A percentile compares a stretch with the other conserved stretches of the same genome.
Conservation (phyloP, 2,797 vertebrate species). For the Sebastes iracundus region DNA sequence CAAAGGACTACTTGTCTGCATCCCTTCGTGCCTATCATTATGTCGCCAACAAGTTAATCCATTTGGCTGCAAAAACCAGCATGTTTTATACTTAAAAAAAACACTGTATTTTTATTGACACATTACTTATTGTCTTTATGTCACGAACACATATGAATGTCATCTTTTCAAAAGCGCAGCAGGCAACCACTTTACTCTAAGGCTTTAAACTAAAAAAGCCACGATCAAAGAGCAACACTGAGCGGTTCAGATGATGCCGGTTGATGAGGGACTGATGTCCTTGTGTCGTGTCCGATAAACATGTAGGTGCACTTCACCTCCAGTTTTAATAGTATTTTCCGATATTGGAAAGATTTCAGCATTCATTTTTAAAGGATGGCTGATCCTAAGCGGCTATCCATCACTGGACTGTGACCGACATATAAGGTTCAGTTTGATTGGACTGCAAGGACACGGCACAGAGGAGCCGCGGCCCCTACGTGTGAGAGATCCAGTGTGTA, state of each 20-base stretch:
- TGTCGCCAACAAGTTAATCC: conserved; percentile 34
- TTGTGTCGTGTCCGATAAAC: conserved; percentile 32
- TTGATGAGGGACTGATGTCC: conserved; percentile 18
- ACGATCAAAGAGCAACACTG: conserved; percentile 44
- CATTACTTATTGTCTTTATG: not conserved
- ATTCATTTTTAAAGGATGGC: conserved; percentile 59
- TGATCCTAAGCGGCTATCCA: conserved; percentile 57
- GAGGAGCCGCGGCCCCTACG: not conserved
- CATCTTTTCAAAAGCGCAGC: not conserved
- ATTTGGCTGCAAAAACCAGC: conserved; percentile 17
- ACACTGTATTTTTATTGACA: not conserved
- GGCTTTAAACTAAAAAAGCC: conserved; percentile 13
- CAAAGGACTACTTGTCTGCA: conserved; percentile 34
- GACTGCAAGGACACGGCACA: conserved; percentile 58
- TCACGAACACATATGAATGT: not conserved
- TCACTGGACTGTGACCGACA: conserved; percentile 59
- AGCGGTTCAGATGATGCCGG: not conserved
- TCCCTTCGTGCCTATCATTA: conserved; percentile 25
- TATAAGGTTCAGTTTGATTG: conserved; percentile 56
- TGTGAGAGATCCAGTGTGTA: not conserved
- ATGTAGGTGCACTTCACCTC: conserved; percentile 5
- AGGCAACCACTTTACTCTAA: conserved; percentile 13
- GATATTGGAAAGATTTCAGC: conserved; percentile 36
- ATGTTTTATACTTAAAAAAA: not conserved
- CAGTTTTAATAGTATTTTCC: conserved; percentile 37